A percentile compares a stretch with the other conserved stretches of the same genome.
These are phyloP conservation scores for Isurus oxyrinchus DNA, from an alignment of 2,113 vertebrate species.

Conservation along the genomic window DNA sequence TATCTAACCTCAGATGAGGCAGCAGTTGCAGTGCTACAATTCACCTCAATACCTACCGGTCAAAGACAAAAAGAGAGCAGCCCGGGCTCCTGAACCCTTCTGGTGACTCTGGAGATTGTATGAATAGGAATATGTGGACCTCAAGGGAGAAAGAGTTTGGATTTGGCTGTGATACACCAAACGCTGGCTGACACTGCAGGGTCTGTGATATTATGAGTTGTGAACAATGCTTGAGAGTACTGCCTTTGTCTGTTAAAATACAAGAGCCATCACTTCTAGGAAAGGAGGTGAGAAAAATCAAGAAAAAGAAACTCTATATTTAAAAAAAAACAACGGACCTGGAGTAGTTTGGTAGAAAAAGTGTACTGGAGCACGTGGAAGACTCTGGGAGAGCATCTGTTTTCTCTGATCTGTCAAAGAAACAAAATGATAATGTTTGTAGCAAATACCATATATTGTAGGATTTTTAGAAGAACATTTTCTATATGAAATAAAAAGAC, in stretches of 20 bases:
- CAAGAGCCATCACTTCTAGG: too few relatives aligned
- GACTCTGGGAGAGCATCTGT: constrained; percentile 90
- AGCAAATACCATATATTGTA: not conserved
- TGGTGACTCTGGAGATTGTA: not conserved
- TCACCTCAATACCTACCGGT: not conserved
- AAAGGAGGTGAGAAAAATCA: not conserved
- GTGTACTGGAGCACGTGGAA: constrained; percentile 91
- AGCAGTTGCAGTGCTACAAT: not conserved
- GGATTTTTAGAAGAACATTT: not conserved
- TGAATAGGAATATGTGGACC: not conserved
- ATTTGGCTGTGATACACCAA: not conserved
- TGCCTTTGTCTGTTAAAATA: not conserved
- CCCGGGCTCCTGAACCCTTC: not conserved
- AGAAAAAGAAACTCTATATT: not conserved
- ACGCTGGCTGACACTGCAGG: not conserved
- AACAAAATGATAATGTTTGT: not conserved
- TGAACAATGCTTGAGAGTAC: not conserved
- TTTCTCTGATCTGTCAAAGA: constrained; percentile 74
- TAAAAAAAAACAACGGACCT: constrained; percentile 60
- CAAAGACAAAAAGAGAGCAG: not conserved
- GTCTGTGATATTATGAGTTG: not conserved
- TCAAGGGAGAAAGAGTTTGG: not conserved
- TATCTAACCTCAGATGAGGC: not conserved
- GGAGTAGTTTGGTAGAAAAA: constrained; percentile 88
- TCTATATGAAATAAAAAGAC: not conserved